A percentile compares a stretch with the other conserved stretches of the same genome.
These are phyloP conservation scores for Pocillopora meandrina DNA, from an alignment of 92 coral and sea anemone species.

Conservation along the genomic window DNA sequence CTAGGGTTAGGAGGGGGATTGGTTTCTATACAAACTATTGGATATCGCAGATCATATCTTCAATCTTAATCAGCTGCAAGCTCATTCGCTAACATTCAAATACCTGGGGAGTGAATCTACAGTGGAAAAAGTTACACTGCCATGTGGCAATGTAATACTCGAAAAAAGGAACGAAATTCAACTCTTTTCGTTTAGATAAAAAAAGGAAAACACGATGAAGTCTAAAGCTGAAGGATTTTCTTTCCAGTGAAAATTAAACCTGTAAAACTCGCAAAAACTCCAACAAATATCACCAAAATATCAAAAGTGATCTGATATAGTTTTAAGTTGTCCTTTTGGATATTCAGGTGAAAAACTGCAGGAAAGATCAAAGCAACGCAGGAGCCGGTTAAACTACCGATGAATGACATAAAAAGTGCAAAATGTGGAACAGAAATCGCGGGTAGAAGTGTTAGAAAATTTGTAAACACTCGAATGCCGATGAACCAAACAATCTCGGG, in stretches of 20 bases:
- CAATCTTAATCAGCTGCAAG: too few species aligned
- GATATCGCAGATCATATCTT: too few species aligned
- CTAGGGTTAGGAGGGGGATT: too few species aligned
- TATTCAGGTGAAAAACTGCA: conserved; percentile 57
- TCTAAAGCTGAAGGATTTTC: background rate
- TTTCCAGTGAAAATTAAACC: conserved; percentile 56
- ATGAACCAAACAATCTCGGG: conserved; percentile 46
- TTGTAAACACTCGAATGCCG: conserved; percentile 39
- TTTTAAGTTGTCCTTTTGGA: conserved; percentile 38
- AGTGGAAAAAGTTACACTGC: too few species aligned
- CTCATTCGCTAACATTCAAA: too few species aligned
- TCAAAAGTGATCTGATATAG: conserved; percentile 43
- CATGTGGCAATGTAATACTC: too few species aligned
- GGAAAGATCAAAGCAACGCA: conserved; percentile 59
- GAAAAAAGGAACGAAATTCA: too few species aligned
- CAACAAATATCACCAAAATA: conserved; percentile 40
- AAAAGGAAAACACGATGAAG: too few species aligned
- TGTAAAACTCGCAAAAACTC: conserved; percentile 28
- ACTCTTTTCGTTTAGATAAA: too few species aligned
- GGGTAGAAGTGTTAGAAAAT: conserved; percentile 46
- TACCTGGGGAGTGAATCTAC: too few species aligned
- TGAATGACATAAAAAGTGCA: conserved; percentile 58
- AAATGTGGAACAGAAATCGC: conserved; percentile 59
- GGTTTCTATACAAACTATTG: too few species aligned
- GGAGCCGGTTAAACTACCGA: conserved; percentile 61